A percentile compares a stretch with the other conserved stretches of the same genome.
phyloP scores from a whole-genome alignment of 2,888 invertebrate genomes.

The Dioctria rufipes region DNA sequence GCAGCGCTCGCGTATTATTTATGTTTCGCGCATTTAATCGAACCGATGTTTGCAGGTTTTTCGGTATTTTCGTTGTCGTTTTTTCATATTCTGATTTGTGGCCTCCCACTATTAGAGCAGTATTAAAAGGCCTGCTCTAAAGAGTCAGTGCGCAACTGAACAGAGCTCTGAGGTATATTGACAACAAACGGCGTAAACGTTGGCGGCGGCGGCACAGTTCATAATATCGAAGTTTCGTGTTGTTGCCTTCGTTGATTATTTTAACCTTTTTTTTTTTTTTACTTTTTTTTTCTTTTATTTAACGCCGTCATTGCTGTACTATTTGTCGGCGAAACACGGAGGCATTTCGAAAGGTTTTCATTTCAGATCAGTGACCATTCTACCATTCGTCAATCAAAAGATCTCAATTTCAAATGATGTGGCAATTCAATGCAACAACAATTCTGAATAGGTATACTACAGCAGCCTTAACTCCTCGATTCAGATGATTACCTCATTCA shows the following conservation, averaged over 20 bases:
- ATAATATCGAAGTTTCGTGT: neutral
- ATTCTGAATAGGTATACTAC: too few relatives aligned
- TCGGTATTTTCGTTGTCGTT: slow-evolving; percentile 32
- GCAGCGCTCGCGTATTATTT: slow-evolving; percentile 18
- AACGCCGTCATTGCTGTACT: slow-evolving; percentile 18
- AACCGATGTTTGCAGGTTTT: slow-evolving; percentile 51
- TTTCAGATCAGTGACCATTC: slow-evolving; percentile 40
- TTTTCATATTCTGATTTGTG: slow-evolving; percentile 46
- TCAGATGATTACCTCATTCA: too few relatives aligned
- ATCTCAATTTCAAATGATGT: slow-evolving; percentile 46
- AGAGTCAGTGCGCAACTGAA: slow-evolving; percentile 7
- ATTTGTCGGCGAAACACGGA: slow-evolving; percentile 32
- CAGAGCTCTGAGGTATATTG: neutral
- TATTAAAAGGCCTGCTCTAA: too few relatives aligned
- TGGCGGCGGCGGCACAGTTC: neutral
- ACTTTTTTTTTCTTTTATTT: too few relatives aligned
- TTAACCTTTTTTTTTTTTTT: slow-evolving; percentile 42
- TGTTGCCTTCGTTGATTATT: slow-evolving; percentile 38
- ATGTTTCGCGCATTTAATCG: slow-evolving; percentile 52
- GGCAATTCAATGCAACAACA: neutral
- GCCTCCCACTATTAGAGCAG: slow-evolving; percentile 26
- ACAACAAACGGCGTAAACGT: neutral
- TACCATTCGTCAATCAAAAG: slow-evolving; percentile 40
- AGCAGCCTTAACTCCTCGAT: too few relatives aligned
- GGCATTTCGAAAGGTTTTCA: slow-evolving; percentile 49